Evolutionary conservation across 2,888 invertebrate genomes (phyloP), one percentile per base, ranked within the genome.

Genomic region (Drosophila algonquin): DNA sequence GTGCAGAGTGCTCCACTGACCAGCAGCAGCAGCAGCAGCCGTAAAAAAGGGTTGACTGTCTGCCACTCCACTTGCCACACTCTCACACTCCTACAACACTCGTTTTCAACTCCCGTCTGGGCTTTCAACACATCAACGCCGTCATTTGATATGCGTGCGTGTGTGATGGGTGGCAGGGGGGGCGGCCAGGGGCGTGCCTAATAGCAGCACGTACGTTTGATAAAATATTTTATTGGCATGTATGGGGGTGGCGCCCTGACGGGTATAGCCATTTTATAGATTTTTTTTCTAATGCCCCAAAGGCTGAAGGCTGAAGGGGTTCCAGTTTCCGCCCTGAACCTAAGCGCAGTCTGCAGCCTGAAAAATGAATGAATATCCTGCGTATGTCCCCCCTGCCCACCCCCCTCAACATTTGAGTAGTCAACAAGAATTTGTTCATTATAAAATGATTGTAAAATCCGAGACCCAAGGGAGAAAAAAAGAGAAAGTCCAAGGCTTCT

Each of bases 181-280:
- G 3, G 2, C 0, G 0, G 18, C 21, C 40, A 52, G 47, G 67
- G 74, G 73, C 76, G 75, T 50, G 56, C 79, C 89, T 89, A 89
- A 86, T 86, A 87, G 86, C 87, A 80, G 80, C 86, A 86, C 86
- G 86, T 86, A 78, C 87, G 79, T 71, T 79, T 89, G 90, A 89
- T 86, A 89, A 86, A 86, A 89, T 86, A 89, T 86, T 89, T 86
- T 86, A 89, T 86, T 86, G 90, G 79, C 76, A 83, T 88, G 84
- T 75, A 81, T 76, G 76, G 27, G 9, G 21, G 21, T 51, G 32
- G 16, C 48, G 12, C 21, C 18, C 16, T 27, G 27, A n/a, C 68
- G 73, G 48, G 85, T 84, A 69, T 72, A 78, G 75, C 81, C 71
- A 75, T 80, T 83, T 80, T 83, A 87, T 87, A 80, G 81, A 80